These are phyloP conservation scores for Phylloscopus trochiloides DNA, from an alignment of 2,113 vertebrate genomes.

Conservation along the genomic window DNA sequence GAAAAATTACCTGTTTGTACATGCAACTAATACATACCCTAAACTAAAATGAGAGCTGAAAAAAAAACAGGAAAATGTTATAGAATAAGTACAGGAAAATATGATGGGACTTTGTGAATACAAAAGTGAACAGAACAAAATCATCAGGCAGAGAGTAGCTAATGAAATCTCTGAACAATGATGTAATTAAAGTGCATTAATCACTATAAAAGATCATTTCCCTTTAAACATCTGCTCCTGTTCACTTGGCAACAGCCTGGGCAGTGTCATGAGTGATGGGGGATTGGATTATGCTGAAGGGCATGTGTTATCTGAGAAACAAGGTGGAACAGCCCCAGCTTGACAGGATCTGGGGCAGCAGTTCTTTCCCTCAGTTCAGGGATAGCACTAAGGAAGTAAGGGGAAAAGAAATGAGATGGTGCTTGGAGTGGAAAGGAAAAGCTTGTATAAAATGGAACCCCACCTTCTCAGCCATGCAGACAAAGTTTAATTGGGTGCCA, in stretches of 20 bases:
- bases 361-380: not conserved
- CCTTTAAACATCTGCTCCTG: constrained; percentile 69
- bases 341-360: not conserved
- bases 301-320: constrained; percentile 28
- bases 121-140: not conserved
- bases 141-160: not conserved
- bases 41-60: not conserved
- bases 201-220: constrained; percentile 55
- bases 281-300: constrained; percentile 26
- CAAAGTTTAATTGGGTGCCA: not conserved
- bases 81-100: not conserved
- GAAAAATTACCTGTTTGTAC: constrained; percentile 24
- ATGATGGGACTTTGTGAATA: not conserved
- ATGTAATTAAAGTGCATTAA: constrained; percentile 60
- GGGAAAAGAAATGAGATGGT: not conserved
- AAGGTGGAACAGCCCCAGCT: not conserved
- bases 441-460: not conserved
- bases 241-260: constrained; percentile 44
- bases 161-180: constrained; percentile 30
- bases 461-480: not conserved
- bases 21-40: not conserved
- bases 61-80: not conserved
- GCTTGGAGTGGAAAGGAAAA: not conserved
- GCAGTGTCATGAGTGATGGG: constrained; percentile 15
- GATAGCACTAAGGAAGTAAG: not conserved